Percentiles rank a stretch among this genome's conserved stretches.
Conservation (phyloP, 2,797 vertebrate species). For the Xenops minutus region DNA sequence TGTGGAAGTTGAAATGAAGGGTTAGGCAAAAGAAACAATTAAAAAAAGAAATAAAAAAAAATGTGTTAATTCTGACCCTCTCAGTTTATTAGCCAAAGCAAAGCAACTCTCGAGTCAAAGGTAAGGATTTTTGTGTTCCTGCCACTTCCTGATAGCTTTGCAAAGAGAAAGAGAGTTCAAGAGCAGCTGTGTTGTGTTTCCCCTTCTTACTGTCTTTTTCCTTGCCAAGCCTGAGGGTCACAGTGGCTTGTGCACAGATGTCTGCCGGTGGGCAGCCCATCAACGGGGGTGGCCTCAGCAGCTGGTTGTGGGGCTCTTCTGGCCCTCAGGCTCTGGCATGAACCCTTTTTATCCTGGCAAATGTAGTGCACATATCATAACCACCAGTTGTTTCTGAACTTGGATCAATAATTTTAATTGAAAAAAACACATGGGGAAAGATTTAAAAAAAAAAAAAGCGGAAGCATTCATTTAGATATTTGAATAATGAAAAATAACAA, state of each 20-base stretch:
- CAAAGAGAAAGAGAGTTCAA: background rate
- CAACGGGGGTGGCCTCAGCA: background rate
- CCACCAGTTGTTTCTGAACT: background rate
- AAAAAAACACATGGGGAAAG: background rate
- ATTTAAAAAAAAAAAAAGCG: background rate
- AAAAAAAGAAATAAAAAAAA: background rate
- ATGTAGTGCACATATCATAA: background rate
- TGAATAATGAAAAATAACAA: constrained; percentile 17
- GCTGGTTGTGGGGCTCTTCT: background rate
- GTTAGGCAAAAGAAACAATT: background rate
- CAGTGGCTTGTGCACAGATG: background rate
- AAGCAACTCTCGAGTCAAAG: background rate
- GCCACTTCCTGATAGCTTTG: background rate
- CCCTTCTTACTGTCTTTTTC: background rate
- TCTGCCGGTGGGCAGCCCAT: background rate
- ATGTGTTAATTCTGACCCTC: background rate
- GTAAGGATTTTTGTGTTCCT: background rate
- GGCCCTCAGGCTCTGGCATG: background rate
- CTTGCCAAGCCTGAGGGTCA: background rate
- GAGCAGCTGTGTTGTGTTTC: background rate
- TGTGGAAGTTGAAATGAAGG: background rate
- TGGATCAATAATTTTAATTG: background rate
- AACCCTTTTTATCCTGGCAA: background rate
- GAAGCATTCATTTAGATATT: background rate
- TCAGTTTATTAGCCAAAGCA: background rate